Base-by-base conservation (phyloP, 2,888 invertebrate species). In the Leucophenga montana region DNA sequence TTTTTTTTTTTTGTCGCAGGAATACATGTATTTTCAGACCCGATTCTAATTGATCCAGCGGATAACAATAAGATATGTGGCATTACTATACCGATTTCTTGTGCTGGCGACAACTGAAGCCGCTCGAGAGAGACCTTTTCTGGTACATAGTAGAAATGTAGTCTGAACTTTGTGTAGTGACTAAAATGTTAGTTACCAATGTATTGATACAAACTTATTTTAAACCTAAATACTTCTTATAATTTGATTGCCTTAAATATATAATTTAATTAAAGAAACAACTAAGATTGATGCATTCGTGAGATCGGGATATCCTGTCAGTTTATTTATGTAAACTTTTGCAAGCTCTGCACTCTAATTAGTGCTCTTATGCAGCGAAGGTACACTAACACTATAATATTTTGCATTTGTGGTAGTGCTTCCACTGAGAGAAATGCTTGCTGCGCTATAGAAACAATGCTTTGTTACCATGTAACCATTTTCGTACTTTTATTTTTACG, bases 21-120 rank as follows among this genome's bases (percentile, higher is more conserved):
- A 89, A 77, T 89, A 89, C 57, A 73, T 86, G 73, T 89, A 80
- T 73, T 89, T 88, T 71, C 88, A 88, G 75, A 85, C 80, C 4
- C 82, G 80, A 27, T 80, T 79, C 67, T 87, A 71, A 75, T 64
- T 20, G 46, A 61, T n/a, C 39, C 16, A 18, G 18, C 20, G 3
- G 16, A 61, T 14, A 20, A 61, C n/a, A 18, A 61, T 4, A 61
- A 18, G 33, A 33, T 61, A 53, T 20, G 20, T 31, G 61, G 53
- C 27, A 5, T 44, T 11, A 46, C 22, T 9, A 18, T 61, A 13
- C 61, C 61, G n/a, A 39, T 61, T 39, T 22, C 22, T 14, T 33
- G 48, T 22, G 13, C 31, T 57, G 48, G 31, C 59, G 13, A 14
- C 13, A 13, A 67, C 5, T 33, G 65, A 39, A 65, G 11, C 6